phyloP scores from a whole-genome alignment of 2,797 vertebrate genomes.

The Florisuga fusca region DNA sequence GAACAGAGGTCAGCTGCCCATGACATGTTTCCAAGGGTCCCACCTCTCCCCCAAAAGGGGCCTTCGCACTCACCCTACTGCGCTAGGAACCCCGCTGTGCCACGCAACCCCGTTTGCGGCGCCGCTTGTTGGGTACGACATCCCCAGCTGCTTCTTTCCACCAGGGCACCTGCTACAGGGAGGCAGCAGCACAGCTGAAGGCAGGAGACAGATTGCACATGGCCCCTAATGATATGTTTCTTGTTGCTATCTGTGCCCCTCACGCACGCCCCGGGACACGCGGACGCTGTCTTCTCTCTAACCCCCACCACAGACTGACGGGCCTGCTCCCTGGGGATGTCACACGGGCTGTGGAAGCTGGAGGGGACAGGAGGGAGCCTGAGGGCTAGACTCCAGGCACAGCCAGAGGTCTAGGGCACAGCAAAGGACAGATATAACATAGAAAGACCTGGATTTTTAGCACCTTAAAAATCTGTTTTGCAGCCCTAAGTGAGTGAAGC shows the following conservation, averaged over 20 bases:
- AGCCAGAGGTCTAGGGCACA: background rate
- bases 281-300: fast-evolving
- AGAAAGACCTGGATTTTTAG: conserved; percentile 39
- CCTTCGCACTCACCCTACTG: fast-evolving
- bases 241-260: background rate
- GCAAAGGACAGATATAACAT: background rate
- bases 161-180: background rate
- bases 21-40: background rate
- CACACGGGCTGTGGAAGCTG: background rate
- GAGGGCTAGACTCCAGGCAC: background rate
- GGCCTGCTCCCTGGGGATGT: background rate
- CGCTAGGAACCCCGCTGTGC: background rate
- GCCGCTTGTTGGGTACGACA: background rate
- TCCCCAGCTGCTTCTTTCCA: background rate
- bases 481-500: background rate
- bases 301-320: background rate
- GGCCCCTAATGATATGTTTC: conserved; percentile 6
- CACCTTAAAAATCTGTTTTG: conserved; percentile 47
- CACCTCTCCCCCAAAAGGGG: background rate
- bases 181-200: background rate
- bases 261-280: fast-evolving
- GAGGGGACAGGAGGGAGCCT: background rate
- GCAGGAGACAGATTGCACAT: background rate
- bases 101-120: background rate
- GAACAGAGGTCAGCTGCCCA: background rate